Percentiles rank a stretch among this genome's conserved stretches.
Conservation (phyloP, 1,140 invertebrate species). For the Drosophila ercepeae region DNA sequence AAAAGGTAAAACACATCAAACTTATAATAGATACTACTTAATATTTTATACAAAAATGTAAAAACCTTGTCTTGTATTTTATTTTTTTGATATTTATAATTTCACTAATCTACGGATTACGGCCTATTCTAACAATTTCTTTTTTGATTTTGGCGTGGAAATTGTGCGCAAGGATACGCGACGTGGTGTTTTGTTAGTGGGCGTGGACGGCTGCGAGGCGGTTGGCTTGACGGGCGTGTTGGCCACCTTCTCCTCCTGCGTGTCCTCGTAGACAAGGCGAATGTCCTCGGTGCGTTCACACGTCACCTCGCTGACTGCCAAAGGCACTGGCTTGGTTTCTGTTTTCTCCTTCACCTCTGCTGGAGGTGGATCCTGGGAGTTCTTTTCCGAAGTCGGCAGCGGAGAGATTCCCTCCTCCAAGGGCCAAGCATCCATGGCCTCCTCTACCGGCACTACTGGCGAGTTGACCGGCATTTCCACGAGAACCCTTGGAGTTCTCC, state of each 20-base stretch:
- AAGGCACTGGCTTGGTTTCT: slow-evolving; percentile 54
- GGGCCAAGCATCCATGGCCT: slow-evolving; percentile 76
- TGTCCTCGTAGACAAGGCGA: slow-evolving; percentile 87
- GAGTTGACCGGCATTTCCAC: slow-evolving; percentile 48
- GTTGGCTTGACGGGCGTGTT: slow-evolving; percentile 35
- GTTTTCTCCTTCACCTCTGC: slow-evolving; percentile 49
- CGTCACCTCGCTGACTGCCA: slow-evolving; percentile 78
- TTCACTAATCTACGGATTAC: slow-evolving; percentile 37
- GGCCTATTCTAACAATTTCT: slow-evolving; percentile 84
- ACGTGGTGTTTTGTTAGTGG: slow-evolving; percentile 85
- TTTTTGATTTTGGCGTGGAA: slow-evolving; percentile 89
- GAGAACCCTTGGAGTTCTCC: slow-evolving; percentile 67
- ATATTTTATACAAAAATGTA: background rate
- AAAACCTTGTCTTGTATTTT: slow-evolving; percentile 9
- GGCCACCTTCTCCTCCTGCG: slow-evolving; percentile 48
- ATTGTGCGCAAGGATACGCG: slow-evolving; percentile 89
- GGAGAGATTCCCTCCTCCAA: slow-evolving; percentile 57
- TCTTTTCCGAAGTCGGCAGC: slow-evolving; percentile 6
- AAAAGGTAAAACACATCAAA: background rate
- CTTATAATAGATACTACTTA: background rate
- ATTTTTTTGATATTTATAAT: slow-evolving; percentile 30
- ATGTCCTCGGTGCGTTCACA: slow-evolving; percentile 86
- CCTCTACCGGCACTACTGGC: slow-evolving; percentile 81
- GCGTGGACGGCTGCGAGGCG: slow-evolving; percentile 52
- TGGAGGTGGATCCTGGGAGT: background rate